phyloP scores from a whole-genome alignment of 30 jellyfish, hydroid and myxozoan species.

The Nemopilema nomurai region DNA sequence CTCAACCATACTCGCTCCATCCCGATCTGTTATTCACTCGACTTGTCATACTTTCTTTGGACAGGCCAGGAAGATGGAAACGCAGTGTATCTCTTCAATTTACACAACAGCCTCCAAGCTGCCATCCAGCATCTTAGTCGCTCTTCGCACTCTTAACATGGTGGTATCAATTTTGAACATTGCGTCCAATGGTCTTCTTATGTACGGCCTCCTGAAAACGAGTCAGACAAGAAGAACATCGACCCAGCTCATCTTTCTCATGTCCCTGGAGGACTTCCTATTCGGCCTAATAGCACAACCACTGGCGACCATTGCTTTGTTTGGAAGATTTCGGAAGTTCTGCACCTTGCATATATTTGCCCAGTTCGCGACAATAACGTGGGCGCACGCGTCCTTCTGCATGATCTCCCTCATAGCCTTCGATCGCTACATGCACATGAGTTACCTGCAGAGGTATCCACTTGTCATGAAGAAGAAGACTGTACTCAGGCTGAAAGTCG shows the following conservation, averaged over 20 bases:
- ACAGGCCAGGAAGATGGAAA: background rate
- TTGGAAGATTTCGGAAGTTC: background rate
- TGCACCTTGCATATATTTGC: constrained; percentile 3
- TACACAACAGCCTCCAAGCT: background rate
- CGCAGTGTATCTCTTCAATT: background rate
- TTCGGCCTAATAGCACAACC: constrained; percentile 6
- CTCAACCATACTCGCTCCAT: too few species aligned
- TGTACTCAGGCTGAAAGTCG: background rate
- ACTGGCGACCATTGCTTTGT: background rate
- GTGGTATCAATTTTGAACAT: constrained; percentile 6
- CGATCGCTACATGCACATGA: constrained; percentile 44
- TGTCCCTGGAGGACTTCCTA: constrained; percentile 20
- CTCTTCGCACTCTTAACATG: background rate
- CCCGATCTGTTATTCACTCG: background rate
- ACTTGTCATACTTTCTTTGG: background rate
- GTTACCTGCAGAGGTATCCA: constrained; percentile 2
- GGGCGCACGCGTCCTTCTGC: background rate
- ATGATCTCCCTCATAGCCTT: constrained; percentile 7
- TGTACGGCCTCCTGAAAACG: constrained; percentile 23
- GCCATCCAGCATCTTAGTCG: background rate
- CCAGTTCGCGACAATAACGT: constrained; percentile 1
- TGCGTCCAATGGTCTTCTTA: constrained; percentile 6
- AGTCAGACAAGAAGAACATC: constrained; percentile 18
- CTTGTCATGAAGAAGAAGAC: constrained; percentile 7
- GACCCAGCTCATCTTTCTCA: constrained; percentile 5